These are phyloP conservation scores for Eupsilia transversa DNA, from an alignment of 2,888 invertebrate species.

Conservation along the genomic window DNA sequence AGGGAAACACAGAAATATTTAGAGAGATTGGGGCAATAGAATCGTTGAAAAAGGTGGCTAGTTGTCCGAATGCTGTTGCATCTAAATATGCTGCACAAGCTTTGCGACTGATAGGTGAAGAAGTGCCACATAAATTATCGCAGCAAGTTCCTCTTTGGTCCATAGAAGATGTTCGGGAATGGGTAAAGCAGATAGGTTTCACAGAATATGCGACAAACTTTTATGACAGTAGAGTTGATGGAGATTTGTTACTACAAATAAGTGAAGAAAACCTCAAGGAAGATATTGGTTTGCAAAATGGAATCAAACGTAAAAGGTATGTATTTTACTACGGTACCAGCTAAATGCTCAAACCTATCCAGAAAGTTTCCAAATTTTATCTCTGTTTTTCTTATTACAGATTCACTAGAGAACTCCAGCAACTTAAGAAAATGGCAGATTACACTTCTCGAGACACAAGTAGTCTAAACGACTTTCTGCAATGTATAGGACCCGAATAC, in stretches of 20 bases:
- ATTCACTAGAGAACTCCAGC: conserved; percentile 97
- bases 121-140: conserved; percentile 98
- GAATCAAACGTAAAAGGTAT: conserved; percentile 96
- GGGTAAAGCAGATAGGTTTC: conserved; percentile 99
- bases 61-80: conserved; percentile 99
- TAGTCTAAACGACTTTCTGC: conserved; percentile 96
- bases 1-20: conserved; percentile 97
- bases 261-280: conserved; percentile 97
- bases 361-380: conserved; percentile 1
- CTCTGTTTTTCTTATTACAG: conserved; percentile 82
- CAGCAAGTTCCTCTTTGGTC: conserved; percentile 99
- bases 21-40: conserved; percentile 98
- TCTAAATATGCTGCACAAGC: conserved; percentile 99
- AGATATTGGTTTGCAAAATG: conserved; percentile 98
- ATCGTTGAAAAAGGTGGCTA: conserved; percentile 98
- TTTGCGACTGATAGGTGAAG: conserved; percentile 97
- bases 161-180: conserved; percentile 98
- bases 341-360: not conserved
- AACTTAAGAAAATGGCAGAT: conserved; percentile 98
- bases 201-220: conserved; percentile 95
- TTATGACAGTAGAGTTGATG: conserved; percentile 98
- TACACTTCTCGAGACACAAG: conserved; percentile 98
- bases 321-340: not conserved
- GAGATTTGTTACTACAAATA: conserved; percentile 97
- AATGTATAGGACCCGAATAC: conserved; percentile 96